Percentiles rank a stretch among this genome's conserved stretches.
Conservation (phyloP, 2,797 vertebrate genomes). For the Phataginus tetradactyla region DNA sequence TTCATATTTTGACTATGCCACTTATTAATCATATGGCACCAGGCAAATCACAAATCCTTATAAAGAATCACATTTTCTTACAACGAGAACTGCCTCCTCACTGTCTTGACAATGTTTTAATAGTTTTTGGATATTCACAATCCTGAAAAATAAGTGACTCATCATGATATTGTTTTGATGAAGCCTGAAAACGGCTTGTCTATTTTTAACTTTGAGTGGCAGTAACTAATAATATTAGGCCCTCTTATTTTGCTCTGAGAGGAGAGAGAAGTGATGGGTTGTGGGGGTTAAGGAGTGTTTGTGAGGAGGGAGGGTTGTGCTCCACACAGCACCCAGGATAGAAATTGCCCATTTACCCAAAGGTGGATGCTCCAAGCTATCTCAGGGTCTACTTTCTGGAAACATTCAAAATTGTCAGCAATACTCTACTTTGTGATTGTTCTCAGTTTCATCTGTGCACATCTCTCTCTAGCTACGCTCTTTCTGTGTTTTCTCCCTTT, state of each 20-base stretch:
- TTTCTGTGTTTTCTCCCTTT: neutral
- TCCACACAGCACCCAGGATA: neutral
- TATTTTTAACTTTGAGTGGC: constrained; percentile 75
- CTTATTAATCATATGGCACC: neutral
- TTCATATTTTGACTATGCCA: neutral
- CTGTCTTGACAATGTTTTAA: constrained; percentile 54
- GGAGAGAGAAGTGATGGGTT: constrained; percentile 31
- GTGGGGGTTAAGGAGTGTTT: neutral
- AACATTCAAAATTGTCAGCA: neutral
- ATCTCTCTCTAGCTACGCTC: neutral
- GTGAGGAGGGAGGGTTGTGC: neutral
- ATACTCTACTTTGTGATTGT: neutral
- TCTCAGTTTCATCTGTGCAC: neutral
- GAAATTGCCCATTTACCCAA: neutral
- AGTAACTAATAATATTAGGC: constrained; percentile 70
- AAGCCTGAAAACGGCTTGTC: constrained; percentile 71
- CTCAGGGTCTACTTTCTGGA: neutral
- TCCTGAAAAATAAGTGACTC: constrained; percentile 77
- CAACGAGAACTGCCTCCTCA: neutral
- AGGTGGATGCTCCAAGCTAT: neutral
- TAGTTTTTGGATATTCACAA: constrained; percentile 73
- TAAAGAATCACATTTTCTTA: constrained; percentile 23
- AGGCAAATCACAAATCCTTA: constrained; percentile 1
- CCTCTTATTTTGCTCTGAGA: constrained; percentile 32
- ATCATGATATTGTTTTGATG: constrained; percentile 77